Base-by-base conservation (phyloP, 1,140 invertebrate genomes). In the Bombus consobrinus region DNA sequence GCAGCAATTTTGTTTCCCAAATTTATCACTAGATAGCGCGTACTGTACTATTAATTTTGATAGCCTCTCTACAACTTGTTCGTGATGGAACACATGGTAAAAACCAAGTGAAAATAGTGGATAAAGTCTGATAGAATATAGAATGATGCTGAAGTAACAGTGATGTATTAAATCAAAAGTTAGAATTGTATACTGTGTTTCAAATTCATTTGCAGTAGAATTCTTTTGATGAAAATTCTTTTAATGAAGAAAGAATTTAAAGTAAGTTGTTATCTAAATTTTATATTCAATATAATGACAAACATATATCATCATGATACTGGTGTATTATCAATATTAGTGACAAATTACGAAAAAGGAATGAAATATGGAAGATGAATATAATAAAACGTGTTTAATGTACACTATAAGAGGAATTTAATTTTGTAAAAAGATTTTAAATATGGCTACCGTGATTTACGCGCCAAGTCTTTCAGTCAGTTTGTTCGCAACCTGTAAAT, bases 21-120 rank as follows among this genome's bases (percentile, higher is more conserved):
- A 64, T 53, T 32, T 15, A 18, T n/a, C 10, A 34, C 47, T 39
- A 85, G 87, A 79, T 89, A 37, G 83, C 73, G 18, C 72, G 39
- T 2, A 10, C 12, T 39, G 82, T 89, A 25, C 25, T n/a, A 1
- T 34, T 34, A 25, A 18, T 25, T 37, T 71, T 71, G 2, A 78
- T 41, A 41, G 4, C 1, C 28, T 59, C 22, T 77, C 39, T 32
- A n/a, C 4, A 4, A 62, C 1, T 69, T 41, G 37, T 77, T 64
- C 37, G n/a, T 64, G 28, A 13, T 37, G 39, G 28, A 41, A 39
- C 10, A n/a, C 37, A 15, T 9, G 34, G 6, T 41, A 41, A 41
- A 41, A 72, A 25, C 41, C 18, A 5, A 8, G 18, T 53, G 18
- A 53, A 53, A 53, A 53, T 53, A 53, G 47, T 22, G 47, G 6